Evolutionary conservation across 2,888 invertebrate species (phyloP), one percentile per base, ranked within the genome.

Genomic region (Chirona hameri): DNA sequence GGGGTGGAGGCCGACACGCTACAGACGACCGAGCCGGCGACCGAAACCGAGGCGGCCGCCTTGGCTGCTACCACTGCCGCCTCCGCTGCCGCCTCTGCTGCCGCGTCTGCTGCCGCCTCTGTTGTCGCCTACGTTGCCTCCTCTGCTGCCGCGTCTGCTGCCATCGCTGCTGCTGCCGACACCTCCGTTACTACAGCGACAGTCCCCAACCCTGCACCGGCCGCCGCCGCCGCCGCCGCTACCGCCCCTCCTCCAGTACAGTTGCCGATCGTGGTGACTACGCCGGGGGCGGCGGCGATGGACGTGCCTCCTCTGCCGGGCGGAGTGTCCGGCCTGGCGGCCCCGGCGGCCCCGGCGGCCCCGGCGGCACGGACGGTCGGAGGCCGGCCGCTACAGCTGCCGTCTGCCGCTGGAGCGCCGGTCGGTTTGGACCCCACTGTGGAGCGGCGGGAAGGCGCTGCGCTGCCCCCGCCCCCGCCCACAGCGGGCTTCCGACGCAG

Each of bases 181-280:
- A 52, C 57, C 14, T 14, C 21, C 55, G 65, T 80, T 21, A n/a
- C n/a, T n/a, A n/a, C n/a, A n/a, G n/a, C n/a, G n/a, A n/a, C n/a
- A 9, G 69, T 14, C 31, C 82, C 24, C 69, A 72, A n/a, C 81
- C 82, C 57, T 85, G 88, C 24, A n/a, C n/a, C n/a, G n/a, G n/a
- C n/a, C n/a, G n/a, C n/a, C n/a, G 52, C 39, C n/a, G 18, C 48
- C 14, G 29, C 57, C 39, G 24, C 57, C 18, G 31, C 31, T 5
- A 1, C 81, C 7, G 52, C 0, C 29, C 31, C 5, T 21, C n/a
- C 27, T 31, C 65, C 52, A 27, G 57, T 55, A 12, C 82, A 12
- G 46, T n/a, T 39, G 57, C 29, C 48, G 39, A 46, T 24, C 24
- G 39, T 39, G 52, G 52, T 55, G 18, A 21, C 14, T 52, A 10